Base-by-base conservation (phyloP, 2,113 vertebrate species). In the Capreolus pygargus region DNA sequence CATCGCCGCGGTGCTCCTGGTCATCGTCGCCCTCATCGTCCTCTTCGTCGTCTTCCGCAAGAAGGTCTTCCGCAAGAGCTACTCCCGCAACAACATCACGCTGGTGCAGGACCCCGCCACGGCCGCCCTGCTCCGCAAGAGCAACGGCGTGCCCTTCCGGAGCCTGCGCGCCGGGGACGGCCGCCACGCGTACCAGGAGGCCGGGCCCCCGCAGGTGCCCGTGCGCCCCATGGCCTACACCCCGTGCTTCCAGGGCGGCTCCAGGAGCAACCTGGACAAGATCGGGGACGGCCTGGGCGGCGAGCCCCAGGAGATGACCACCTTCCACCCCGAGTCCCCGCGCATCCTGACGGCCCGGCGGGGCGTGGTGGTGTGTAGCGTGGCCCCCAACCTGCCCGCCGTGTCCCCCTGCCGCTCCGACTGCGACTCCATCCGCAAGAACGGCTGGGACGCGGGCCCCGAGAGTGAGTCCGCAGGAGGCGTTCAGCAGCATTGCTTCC, bases 141-240 rank as follows among this genome's bases (percentile, higher is more conserved):
- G 99, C 98, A 99, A 99, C 0, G 99, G 99, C 2, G 97, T 99
- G 60, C 99, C 99, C 16, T 99, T 99, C 97, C 99, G 99, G 86
- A 99, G 98, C 86, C 98, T 99, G 61, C 99, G 99, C 87, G 94
- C 99, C 0, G 98, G 99, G 14, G 99, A 99, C n/a, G 98, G 99
- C 52, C 99, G 99, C 82, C 99, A 99, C 76, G 99, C 99, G 81
- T 99, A 99, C 97, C 99, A 99, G 45, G 99, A 99, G 96, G 98
- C 98, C 14, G 99, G 99, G 9, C 99, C 99, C 0, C 99, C 99
- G 0, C 99, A 99, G 98, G 99, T 99, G 10, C 99, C 99, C 0
- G 99, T 99, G 50, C 99, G 99, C 87, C 99, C 99, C 0, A 99
- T 99, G 99, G 99, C 99, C 19, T 99, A 99, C 97, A 99, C 99